phyloP scores from a whole-genome alignment of 2,113 vertebrate genomes.

The Passer domesticus region DNA sequence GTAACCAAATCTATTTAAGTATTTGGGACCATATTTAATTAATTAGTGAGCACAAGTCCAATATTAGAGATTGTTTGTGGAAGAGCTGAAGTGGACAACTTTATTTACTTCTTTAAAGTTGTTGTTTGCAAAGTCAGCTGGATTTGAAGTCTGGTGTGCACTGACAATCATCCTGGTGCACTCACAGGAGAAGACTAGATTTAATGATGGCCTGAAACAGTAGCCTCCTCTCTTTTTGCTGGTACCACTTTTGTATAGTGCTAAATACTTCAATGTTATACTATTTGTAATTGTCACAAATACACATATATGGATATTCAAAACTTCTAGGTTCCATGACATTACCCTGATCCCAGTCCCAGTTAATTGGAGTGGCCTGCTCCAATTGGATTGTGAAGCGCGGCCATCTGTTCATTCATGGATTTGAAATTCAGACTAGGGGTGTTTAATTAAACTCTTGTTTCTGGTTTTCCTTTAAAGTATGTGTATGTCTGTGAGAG shows the following conservation, averaged over 20 bases:
- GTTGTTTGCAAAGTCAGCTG: not conserved
- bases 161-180: not conserved
- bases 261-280: not conserved
- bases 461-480: conserved; percentile 46
- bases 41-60: not conserved
- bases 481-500: not conserved
- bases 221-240: not conserved
- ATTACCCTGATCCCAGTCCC: not conserved
- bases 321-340: not conserved
- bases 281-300: not conserved
- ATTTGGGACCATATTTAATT: not conserved
- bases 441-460: conserved; percentile 56
- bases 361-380: conserved; percentile 29
- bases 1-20: not conserved
- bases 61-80: not conserved
- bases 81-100: not conserved
- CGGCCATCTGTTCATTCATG: conserved; percentile 48
- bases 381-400: not conserved
- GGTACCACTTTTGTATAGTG: not conserved
- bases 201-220: not conserved
- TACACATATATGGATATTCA: not conserved
- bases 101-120: not conserved
- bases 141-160: not conserved
- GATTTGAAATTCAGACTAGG: conserved; percentile 23
- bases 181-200: not conserved